Evolutionary conservation across 1,140 invertebrate species (phyloP).

Genomic region (Sycophaga agraensis): DNA sequence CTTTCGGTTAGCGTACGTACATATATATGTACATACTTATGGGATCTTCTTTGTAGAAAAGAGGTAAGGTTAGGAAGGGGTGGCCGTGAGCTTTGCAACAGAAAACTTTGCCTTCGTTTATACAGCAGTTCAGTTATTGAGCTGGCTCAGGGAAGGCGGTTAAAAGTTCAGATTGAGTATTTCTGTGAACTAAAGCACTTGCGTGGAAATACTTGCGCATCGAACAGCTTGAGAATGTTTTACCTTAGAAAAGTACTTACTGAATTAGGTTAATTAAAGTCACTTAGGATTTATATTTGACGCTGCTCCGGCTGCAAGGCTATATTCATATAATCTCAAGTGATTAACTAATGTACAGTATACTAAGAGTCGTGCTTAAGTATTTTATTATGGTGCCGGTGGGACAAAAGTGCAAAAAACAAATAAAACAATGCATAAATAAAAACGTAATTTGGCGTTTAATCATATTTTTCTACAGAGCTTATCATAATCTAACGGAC

Average conservation of each 20-base stretch:
- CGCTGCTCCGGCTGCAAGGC: background rate
- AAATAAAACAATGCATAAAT: too few relatives aligned
- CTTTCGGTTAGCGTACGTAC: too few relatives aligned
- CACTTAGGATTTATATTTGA: conserved; percentile 1
- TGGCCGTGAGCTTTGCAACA: background rate
- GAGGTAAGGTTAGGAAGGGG: background rate
- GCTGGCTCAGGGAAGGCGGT: background rate
- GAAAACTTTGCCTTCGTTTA: conserved; percentile 14
- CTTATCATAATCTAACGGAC: too few relatives aligned
- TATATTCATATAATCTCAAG: too few relatives aligned
- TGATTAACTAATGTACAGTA: too few relatives aligned
- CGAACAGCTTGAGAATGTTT: conserved; percentile 21
- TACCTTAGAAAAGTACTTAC: conserved; percentile 20
- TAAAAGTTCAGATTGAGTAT: conserved; percentile 28
- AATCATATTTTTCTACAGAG: too few relatives aligned
- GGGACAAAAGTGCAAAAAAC: too few relatives aligned
- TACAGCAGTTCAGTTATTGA: conserved; percentile 23
- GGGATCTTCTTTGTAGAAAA: background rate
- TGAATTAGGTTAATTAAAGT: conserved; percentile 27
- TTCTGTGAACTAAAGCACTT: conserved; percentile 18
- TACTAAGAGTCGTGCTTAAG: too few relatives aligned
- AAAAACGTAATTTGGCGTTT: too few relatives aligned
- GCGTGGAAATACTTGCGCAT: conserved; percentile 26
- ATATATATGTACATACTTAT: background rate
- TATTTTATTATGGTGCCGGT: too few relatives aligned